phyloP scores from a whole-genome alignment of 2,888 invertebrate genomes.

The Protodeltote pygarga region DNA sequence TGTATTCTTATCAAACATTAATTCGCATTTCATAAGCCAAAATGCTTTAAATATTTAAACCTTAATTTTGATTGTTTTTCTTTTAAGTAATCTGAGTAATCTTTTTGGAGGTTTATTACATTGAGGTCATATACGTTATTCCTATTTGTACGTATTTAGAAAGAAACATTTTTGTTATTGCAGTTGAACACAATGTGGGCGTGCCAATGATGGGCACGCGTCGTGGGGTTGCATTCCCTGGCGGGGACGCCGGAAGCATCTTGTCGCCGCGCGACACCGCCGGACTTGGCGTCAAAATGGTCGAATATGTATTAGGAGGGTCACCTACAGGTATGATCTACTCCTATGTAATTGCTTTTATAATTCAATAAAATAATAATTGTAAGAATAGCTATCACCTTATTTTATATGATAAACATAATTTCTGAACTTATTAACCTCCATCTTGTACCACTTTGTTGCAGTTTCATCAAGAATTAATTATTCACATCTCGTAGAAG shows the following conservation, averaged over 20 bases:
- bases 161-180: constrained; percentile 47
- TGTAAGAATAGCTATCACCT: background rate
- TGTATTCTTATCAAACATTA: constrained; percentile 1
- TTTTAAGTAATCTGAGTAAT: no score
- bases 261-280: constrained; percentile 95
- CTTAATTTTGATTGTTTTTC: no score
- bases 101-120: background rate
- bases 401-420: background rate
- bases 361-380: background rate
- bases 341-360: background rate
- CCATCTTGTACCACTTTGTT: constrained; percentile 35
- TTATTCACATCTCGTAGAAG: constrained; percentile 46
- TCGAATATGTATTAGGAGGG: constrained; percentile 98
- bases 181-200: constrained; percentile 81
- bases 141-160: background rate
- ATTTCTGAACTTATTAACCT: constrained; percentile 20
- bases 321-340: constrained; percentile 90
- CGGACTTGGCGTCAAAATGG: constrained; percentile 98
- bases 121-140: background rate
- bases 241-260: constrained; percentile 88
- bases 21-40: background rate
- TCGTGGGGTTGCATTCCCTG: constrained; percentile 89
- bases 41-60: no score
- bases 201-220: constrained; percentile 90
- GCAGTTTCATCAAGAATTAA: constrained; percentile 48